Base-by-base conservation (phyloP, 2,888 invertebrate genomes). In the Phasia obesa region DNA sequence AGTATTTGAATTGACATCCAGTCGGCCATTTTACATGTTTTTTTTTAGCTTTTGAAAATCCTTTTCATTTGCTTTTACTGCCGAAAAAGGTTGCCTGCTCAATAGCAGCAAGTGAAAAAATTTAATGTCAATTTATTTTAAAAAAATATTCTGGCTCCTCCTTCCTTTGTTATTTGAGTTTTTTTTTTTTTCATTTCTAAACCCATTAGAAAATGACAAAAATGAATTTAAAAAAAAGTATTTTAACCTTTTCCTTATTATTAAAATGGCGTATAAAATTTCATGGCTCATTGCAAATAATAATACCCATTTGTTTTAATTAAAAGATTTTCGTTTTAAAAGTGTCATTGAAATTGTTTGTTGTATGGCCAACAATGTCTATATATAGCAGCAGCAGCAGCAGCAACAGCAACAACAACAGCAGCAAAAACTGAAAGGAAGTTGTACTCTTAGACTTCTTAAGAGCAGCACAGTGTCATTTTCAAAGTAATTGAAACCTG, bases 401-500 rank as follows among this genome's bases (percentile, higher is more conserved):
- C 69, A 38, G 17, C 19, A n/a, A 11, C 51, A 35, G 11, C 11
- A 35, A 11, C 35, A 35, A 35, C 11, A 35, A 11, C 35, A 35
- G 11, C 35, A 35, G 3, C 35, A 35, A n/a, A n/a, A 21, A 19
- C 21, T 38, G 27, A 70, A 74, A 73, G 81, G 81, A 82, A 77
- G 67, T n/a, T n/a, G n/a, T 82, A 42, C 57, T 81, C 55, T 77
- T 76, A 51, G 25, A 11, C 49, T 49, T 47, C 55, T 17, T 51
- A 71, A 53, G 17, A 47, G 44, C 19, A 76, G 27, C 38, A 2
- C 51, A 75, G 74, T 75, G 75, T 76, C 59, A 71, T 70, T 79
- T 75, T 85, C 84, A 84, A 84, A 88, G 88, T 88, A 89, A 89
- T 88, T 87, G 89, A 88, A 87, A 88, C 86, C 89, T 84, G 87